Evolutionary conservation across 2,888 invertebrate genomes (phyloP).

Genomic region (Napeogenes inachia): DNA sequence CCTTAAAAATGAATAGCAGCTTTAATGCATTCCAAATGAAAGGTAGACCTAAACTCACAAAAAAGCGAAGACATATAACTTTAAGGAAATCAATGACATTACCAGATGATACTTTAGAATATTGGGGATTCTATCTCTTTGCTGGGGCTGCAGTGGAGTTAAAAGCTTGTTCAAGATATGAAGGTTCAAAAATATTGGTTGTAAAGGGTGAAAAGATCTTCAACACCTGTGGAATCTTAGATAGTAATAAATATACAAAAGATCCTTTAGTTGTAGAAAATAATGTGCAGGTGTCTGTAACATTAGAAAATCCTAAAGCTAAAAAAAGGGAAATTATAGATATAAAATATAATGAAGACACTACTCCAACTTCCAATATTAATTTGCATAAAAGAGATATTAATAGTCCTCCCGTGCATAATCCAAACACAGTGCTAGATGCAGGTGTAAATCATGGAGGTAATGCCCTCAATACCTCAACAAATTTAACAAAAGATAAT

Average conservation of each 20-base stretch:
- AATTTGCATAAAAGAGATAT: conserved; percentile 49
- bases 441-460: conserved; percentile 87
- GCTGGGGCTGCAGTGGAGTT: conserved; percentile 87
- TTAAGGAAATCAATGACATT: conserved; percentile 89
- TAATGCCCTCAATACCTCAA: conserved; percentile 79
- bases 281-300: conserved; percentile 75
- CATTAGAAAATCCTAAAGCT: conserved; percentile 56
- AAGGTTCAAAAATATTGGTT: conserved; percentile 87
- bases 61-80: conserved; percentile 84
- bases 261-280: conserved; percentile 78
- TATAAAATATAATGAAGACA: conserved; percentile 15
- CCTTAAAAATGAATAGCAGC: conserved; percentile 84
- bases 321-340: conserved; percentile 25
- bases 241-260: conserved; percentile 81
- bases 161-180: conserved; percentile 87
- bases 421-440: conserved; percentile 79
- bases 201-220: conserved; percentile 88
- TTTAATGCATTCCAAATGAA: conserved; percentile 86
- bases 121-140: conserved; percentile 91
- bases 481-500: conserved; percentile 72
- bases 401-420: conserved; percentile 51
- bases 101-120: conserved; percentile 90
- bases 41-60: conserved; percentile 82
- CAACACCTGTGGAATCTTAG: conserved; percentile 86
- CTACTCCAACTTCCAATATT: neutral